These are phyloP conservation scores for Rhea americana DNA, from an alignment of 2,113 vertebrate genomes.

Conservation along the genomic window DNA sequence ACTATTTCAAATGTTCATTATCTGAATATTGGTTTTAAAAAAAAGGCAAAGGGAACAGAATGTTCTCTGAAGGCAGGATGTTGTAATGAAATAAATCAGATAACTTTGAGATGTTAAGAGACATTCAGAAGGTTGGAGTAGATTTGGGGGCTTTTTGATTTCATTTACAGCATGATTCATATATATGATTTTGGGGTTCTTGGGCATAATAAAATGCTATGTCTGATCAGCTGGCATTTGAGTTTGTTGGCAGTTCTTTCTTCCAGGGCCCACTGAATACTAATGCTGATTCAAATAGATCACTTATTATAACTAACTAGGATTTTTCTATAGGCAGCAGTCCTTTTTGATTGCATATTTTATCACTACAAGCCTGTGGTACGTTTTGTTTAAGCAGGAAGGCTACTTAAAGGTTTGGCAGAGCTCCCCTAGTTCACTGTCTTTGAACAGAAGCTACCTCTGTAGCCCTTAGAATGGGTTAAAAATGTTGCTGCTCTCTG, in stretches of 20 bases:
- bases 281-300: neutral
- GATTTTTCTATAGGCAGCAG: neutral
- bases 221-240: neutral
- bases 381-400: neutral
- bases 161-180: neutral
- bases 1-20: neutral
- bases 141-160: neutral
- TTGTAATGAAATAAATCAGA: neutral
- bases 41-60: neutral
- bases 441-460: neutral
- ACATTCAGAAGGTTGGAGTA: neutral
- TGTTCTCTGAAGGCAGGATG: neutral
- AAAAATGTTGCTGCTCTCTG: neutral
- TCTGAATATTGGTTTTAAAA: neutral
- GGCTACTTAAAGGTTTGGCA: neutral
- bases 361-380: neutral
- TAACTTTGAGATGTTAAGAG: neutral
- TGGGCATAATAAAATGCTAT: neutral
- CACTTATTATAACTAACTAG: neutral
- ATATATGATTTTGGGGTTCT: neutral
- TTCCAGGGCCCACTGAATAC: neutral
- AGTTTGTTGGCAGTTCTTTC: neutral
- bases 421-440: neutral
- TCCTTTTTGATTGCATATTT: neutral
- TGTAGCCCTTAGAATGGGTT: accelerated